phyloP scores from a whole-genome alignment of 2,113 vertebrate genomes.

The Chrysemys picta region DNA sequence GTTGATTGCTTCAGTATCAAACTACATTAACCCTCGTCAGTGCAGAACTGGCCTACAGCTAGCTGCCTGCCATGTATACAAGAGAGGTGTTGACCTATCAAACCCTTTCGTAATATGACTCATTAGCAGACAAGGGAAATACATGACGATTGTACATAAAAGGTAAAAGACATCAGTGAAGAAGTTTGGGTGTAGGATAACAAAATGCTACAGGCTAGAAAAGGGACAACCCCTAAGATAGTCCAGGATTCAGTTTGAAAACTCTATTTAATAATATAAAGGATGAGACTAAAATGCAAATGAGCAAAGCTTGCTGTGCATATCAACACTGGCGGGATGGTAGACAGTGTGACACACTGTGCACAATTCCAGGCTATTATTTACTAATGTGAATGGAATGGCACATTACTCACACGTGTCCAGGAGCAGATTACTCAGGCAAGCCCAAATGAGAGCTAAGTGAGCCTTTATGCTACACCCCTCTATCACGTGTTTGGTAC shows the following conservation, averaged over 20 bases:
- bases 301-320: neutral
- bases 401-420: neutral
- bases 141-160: neutral
- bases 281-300: neutral
- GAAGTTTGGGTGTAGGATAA: neutral
- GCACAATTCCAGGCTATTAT: neutral
- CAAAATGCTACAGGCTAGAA: neutral
- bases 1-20: neutral
- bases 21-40: neutral
- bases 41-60: neutral
- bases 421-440: neutral
- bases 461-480: neutral
- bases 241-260: accelerated
- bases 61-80: accelerated
- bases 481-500: neutral
- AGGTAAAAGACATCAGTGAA: neutral
- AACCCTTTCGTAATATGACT: neutral
- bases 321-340: neutral
- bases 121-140: neutral
- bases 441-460: neutral
- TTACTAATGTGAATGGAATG: neutral
- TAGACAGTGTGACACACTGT: neutral
- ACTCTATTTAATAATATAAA: neutral
- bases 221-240: accelerated
- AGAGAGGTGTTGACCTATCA: neutral